phyloP scores from a whole-genome alignment of 2,797 vertebrate species.

The Sebastiscus tertius region DNA sequence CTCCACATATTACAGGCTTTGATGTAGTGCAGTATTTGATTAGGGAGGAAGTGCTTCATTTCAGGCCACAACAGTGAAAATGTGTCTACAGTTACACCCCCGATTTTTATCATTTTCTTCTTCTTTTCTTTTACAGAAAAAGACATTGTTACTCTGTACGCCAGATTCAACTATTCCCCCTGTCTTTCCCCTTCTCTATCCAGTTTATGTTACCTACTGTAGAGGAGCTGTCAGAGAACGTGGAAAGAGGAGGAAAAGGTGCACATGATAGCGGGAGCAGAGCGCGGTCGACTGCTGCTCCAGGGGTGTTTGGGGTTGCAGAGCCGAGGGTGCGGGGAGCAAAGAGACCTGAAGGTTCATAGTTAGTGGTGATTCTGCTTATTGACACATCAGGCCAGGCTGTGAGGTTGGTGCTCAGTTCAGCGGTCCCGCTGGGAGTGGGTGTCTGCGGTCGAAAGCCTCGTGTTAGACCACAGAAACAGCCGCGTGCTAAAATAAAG shows the following conservation, averaged over 20 bases:
- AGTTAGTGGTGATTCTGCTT: constrained; percentile 59
- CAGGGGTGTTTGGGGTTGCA: constrained; percentile 43
- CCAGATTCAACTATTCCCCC: constrained; percentile 38
- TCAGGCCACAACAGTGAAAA: constrained; percentile 20
- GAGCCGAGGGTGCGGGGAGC: background rate
- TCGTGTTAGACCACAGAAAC: constrained; percentile 65
- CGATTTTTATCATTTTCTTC: constrained; percentile 33
- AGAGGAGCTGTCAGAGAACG: constrained; percentile 65
- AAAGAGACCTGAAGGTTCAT: constrained; percentile 49
- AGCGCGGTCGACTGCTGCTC: constrained; percentile 57
- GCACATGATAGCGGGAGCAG: constrained; percentile 50
- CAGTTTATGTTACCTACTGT: constrained; percentile 64
- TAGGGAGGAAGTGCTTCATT: constrained; percentile 36
- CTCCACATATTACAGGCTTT: constrained; percentile 42
- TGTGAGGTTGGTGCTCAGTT: constrained; percentile 73
- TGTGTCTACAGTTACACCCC: constrained; percentile 20
- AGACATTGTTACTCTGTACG: constrained; percentile 29
- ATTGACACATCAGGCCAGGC: constrained; percentile 69
- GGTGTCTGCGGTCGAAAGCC: constrained; percentile 71
- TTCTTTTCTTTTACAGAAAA: constrained; percentile 4
- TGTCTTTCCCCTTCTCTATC: constrained; percentile 17
- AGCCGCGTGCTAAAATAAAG: constrained; percentile 56
- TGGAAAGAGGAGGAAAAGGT: constrained; percentile 54
- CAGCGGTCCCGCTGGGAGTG: constrained; percentile 71
- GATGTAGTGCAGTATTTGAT: constrained; percentile 38